Conservation (phyloP, 2,888 invertebrate genomes). For the Cataglyphis altisquamis region DNA sequence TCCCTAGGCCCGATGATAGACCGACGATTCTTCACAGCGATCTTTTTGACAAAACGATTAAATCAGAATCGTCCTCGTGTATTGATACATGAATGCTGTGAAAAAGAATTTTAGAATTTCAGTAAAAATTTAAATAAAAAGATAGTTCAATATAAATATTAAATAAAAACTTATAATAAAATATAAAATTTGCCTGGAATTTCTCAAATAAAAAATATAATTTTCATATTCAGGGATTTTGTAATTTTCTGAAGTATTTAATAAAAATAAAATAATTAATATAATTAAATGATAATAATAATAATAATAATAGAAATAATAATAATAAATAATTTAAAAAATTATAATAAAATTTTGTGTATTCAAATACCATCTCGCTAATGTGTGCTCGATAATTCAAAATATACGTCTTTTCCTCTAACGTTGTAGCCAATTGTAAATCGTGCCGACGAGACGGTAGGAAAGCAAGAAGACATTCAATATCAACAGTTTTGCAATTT, state of each 20-base stretch:
- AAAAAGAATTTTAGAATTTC: background rate
- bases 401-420: background rate
- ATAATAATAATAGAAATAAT: background rate
- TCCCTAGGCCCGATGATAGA: conserved; percentile 24
- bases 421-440: background rate
- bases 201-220: background rate
- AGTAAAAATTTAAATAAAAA: background rate
- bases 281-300: background rate
- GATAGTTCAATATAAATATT: no score
- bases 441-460: background rate
- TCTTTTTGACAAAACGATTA: conserved; percentile 38
- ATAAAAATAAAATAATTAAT: background rate
- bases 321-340: background rate
- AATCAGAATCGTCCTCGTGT: background rate
- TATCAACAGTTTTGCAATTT: conserved; percentile 74
- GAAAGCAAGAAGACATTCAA: conserved; percentile 24
- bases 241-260: background rate
- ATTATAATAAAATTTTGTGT: background rate
- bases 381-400: background rate
- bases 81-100: background rate
- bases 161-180: background rate
- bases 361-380: background rate
- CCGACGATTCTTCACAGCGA: conserved; percentile 32
- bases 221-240: background rate
- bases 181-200: background rate